Evolutionary conservation across 2,113 vertebrate genomes (phyloP).

Genomic region (Campylomormyrus tamandua): DNA sequence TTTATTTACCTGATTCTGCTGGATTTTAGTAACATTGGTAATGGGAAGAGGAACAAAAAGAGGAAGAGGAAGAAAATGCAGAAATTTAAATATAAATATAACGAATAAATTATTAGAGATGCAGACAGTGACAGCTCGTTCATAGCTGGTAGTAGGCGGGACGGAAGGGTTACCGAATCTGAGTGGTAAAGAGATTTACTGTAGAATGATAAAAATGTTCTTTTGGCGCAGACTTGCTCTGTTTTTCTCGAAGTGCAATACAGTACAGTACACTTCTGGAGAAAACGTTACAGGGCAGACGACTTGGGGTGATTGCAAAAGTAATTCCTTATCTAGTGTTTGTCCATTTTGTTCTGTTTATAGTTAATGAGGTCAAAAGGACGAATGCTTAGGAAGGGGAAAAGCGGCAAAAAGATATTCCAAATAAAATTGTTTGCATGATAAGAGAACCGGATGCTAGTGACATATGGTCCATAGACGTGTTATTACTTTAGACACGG

Average conservation of each 20-base stretch:
- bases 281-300: constrained; percentile 42
- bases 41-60: constrained; percentile 25
- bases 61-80: constrained; percentile 1
- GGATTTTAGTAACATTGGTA: not conserved
- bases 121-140: not conserved
- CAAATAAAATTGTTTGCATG: not conserved
- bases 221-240: constrained; percentile 41
- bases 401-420: not conserved
- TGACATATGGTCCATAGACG: not conserved
- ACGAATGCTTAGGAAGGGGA: not conserved
- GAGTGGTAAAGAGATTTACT: constrained; percentile 21
- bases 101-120: constrained; percentile 18
- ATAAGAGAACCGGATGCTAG: not conserved
- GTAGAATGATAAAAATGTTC: constrained; percentile 42
- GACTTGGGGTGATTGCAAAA: constrained; percentile 46
- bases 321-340: constrained; percentile 63
- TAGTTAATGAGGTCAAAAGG: constrained; percentile 37
- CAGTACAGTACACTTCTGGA: constrained; percentile 22
- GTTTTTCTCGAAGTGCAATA: constrained; percentile 44
- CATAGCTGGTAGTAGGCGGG: not conserved
- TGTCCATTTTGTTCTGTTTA: constrained; percentile 63
- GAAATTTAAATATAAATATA: constrained; percentile 24
- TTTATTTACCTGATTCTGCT: not conserved
- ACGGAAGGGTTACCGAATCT: not conserved
- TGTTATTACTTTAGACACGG: not conserved